A percentile compares a stretch with the other conserved stretches of the same genome.
Evolutionary conservation across 2,797 vertebrate species (phyloP).

Genomic region (Cuniculus paca): DNA sequence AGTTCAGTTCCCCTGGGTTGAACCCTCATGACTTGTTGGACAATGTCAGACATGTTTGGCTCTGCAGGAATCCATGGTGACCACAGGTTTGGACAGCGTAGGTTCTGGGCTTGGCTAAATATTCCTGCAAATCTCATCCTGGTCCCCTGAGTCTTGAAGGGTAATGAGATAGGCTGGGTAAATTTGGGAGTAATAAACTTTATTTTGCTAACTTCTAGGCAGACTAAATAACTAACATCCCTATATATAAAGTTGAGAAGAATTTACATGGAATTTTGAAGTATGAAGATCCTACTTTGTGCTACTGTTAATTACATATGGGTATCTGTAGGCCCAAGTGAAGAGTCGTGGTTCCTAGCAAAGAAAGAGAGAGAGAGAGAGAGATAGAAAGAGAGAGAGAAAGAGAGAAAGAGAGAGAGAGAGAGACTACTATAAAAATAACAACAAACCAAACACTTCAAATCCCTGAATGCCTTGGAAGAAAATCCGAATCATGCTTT

Average conservation of each 20-base stretch:
- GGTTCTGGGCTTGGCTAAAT: not conserved
- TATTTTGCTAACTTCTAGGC: not conserved
- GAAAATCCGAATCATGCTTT: not conserved
- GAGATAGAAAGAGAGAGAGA: too few species aligned
- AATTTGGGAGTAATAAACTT: not conserved
- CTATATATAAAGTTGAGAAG: not conserved
- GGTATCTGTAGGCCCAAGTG: not conserved
- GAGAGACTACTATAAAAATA: not conserved
- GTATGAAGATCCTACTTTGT: not conserved
- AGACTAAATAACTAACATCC: not conserved
- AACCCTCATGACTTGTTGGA: not conserved
- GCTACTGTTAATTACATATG: not conserved
- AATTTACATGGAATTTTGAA: not conserved
- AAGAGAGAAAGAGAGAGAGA: too few species aligned
- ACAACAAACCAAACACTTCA: not conserved
- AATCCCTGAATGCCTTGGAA: not conserved
- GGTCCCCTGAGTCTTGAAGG: not conserved
- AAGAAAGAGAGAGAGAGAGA: not conserved
- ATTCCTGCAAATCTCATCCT: not conserved
- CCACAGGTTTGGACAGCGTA: not conserved
- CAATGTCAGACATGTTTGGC: not conserved
- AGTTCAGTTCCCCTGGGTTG: not conserved
- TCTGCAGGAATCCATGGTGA: not conserved
- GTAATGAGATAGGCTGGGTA: not conserved
- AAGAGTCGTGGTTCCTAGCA: not conserved